Conservation (phyloP, 92 coral and sea anemone species). For the Paragorgia papillata region DNA sequence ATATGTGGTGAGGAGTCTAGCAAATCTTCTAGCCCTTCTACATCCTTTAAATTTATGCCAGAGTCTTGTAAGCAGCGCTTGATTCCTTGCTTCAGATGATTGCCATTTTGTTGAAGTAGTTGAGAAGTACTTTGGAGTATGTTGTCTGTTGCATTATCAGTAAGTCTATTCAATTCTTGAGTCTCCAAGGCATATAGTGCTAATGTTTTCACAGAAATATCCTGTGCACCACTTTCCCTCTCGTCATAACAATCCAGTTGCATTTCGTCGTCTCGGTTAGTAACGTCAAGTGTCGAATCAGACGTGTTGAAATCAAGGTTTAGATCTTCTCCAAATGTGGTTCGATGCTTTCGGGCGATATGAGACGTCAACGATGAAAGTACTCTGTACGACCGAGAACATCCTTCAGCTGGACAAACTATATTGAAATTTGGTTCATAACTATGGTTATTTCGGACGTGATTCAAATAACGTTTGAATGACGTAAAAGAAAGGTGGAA, state of each 20-base stretch:
- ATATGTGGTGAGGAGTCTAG: slow-evolving; percentile 15
- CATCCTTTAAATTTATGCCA: slow-evolving; percentile 24
- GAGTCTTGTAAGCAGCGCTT: slow-evolving; percentile 22
- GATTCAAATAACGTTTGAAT: slow-evolving; percentile 14
- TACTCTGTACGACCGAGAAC: slow-evolving; percentile 39
- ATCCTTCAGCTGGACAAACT: slow-evolving; percentile 30
- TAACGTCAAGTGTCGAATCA: too few species aligned
- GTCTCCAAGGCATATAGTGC: slow-evolving; percentile 50
- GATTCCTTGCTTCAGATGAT: slow-evolving; percentile 31
- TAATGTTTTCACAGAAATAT: slow-evolving; percentile 7
- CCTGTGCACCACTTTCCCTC: background rate
- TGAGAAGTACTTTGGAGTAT: slow-evolving; percentile 40
- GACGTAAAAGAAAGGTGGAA: slow-evolving; percentile 21
- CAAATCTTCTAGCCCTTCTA: slow-evolving; percentile 44
- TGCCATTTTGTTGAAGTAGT: slow-evolving; percentile 35
- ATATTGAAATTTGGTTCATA: slow-evolving; percentile 45
- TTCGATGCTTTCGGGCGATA: slow-evolving; percentile 50
- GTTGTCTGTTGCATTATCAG: slow-evolving; percentile 47
- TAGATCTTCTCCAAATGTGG: too few species aligned
- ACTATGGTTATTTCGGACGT: slow-evolving; percentile 12
- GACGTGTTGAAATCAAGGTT: too few species aligned
- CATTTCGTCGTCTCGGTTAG: too few species aligned
- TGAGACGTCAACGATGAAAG: slow-evolving; percentile 52
- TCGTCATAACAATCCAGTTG: too few species aligned
- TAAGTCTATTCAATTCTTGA: slow-evolving; percentile 50